phyloP scores from a whole-genome alignment of 2,113 vertebrate species.

The Cottus gobio region DNA sequence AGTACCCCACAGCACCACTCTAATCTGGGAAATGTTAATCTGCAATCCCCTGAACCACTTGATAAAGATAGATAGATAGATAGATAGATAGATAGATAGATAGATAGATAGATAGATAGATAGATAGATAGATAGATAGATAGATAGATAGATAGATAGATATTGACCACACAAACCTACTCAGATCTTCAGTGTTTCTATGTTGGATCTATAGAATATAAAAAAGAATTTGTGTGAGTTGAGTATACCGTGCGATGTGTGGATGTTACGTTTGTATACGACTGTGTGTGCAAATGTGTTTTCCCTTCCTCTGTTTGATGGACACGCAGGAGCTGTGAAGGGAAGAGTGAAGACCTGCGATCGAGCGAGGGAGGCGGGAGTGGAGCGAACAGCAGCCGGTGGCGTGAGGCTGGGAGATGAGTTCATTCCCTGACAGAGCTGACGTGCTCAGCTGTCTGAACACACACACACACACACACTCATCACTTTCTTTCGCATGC shows the following conservation, averaged over 20 bases:
- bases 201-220: constrained; percentile 13
- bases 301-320: constrained; percentile 7
- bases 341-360: constrained; percentile 4
- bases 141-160: background rate
- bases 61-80: too few relatives aligned
- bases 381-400: constrained; percentile 41
- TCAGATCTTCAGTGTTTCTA: constrained; percentile 10
- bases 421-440: constrained; percentile 53
- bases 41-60: constrained; percentile 50
- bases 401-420: constrained; percentile 49
- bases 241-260: background rate
- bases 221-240: background rate
- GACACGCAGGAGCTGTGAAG: background rate
- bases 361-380: constrained; percentile 18
- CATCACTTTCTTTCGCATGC: constrained; percentile 14
- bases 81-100: too few relatives aligned
- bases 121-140: too few relatives aligned
- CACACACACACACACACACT: constrained; percentile 16
- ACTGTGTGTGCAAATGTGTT: background rate
- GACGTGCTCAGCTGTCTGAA: constrained; percentile 40
- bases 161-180: constrained; percentile 1
- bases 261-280: background rate
- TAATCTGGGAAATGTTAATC: constrained; percentile 72
- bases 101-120: too few relatives aligned
- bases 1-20: constrained; percentile 10